A percentile compares a stretch with the other conserved stretches of the same genome.
Conservation (phyloP, 2,113 vertebrate genomes). For the Rana temporaria region DNA sequence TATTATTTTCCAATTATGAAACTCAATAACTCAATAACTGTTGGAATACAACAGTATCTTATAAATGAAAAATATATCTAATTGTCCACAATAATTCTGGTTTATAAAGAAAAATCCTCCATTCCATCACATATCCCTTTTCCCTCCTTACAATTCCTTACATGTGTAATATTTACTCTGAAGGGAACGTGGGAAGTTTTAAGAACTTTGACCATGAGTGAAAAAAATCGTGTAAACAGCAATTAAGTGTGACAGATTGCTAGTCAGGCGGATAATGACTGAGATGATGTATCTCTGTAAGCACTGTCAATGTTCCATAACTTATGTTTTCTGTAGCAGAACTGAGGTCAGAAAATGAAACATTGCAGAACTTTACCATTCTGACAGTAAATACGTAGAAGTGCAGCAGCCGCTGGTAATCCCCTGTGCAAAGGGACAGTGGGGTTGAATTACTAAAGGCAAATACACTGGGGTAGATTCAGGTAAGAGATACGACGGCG, state of each 20-base stretch:
- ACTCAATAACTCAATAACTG: no score
- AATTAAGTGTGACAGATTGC: constrained; percentile 27
- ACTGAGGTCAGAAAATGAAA: background rate
- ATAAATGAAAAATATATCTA: no score
- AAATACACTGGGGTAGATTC: no score
- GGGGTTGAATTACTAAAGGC: no score
- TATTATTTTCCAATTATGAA: no score
- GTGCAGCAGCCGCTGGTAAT: no score
- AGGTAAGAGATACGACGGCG: no score
- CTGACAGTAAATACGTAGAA: background rate
- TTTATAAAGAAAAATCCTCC: no score
- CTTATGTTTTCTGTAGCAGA: constrained; percentile 1
- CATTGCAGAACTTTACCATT: background rate
- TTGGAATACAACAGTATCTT: no score
- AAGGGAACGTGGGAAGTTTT: constrained; percentile 19
- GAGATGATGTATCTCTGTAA: constrained; percentile 33
- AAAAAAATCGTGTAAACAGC: constrained; percentile 30
- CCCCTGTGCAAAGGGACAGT: no score
- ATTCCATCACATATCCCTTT: no score
- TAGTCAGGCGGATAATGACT: constrained; percentile 44
- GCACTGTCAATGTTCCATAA: constrained; percentile 29
- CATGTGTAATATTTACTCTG: constrained; percentile 8
- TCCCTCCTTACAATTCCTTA: background rate
- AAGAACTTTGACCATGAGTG: constrained; percentile 22
- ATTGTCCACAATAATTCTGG: no score